Percentiles rank a stretch among this genome's conserved stretches.
Evolutionary conservation across 2,797 vertebrate genomes (phyloP).

Genomic region (Phoeniculus purpureus): DNA sequence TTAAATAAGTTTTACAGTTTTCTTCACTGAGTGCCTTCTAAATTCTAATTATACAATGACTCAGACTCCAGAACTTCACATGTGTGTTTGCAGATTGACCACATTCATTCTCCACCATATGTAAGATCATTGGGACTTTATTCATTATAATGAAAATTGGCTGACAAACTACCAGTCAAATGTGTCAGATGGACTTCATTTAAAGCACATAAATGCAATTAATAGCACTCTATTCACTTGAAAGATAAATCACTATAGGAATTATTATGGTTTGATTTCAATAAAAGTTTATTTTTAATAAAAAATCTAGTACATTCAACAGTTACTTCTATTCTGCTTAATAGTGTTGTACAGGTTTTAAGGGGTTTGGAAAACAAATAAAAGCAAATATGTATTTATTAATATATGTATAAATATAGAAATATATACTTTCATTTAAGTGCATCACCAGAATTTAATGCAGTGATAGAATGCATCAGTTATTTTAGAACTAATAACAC

Average conservation of each 20-base stretch:
- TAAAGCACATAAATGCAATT: slow-evolving; percentile 83
- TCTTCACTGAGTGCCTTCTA: background rate
- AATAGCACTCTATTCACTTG: slow-evolving; percentile 76
- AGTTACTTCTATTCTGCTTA: background rate
- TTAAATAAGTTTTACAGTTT: background rate
- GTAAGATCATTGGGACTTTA: background rate
- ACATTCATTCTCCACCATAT: background rate
- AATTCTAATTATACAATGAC: background rate
- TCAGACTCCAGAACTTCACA: background rate
- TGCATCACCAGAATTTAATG: background rate
- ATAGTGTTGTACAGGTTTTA: background rate
- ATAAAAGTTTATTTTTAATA: too few species aligned
- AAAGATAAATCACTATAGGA: slow-evolving; percentile 77
- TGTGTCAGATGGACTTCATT: slow-evolving; percentile 82
- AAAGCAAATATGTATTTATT: background rate
- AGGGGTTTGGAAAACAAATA: background rate
- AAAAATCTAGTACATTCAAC: background rate
- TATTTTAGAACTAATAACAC: background rate
- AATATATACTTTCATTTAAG: background rate
- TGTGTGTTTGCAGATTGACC: background rate
- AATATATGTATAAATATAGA: background rate
- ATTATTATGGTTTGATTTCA: slow-evolving; percentile 65
- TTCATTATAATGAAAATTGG: slow-evolving; percentile 80
- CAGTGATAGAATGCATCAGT: accelerated
- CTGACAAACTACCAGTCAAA: slow-evolving; percentile 79